Base-by-base conservation (phyloP, 2,113 vertebrate genomes). In the Seriola aureovittata region DNA sequence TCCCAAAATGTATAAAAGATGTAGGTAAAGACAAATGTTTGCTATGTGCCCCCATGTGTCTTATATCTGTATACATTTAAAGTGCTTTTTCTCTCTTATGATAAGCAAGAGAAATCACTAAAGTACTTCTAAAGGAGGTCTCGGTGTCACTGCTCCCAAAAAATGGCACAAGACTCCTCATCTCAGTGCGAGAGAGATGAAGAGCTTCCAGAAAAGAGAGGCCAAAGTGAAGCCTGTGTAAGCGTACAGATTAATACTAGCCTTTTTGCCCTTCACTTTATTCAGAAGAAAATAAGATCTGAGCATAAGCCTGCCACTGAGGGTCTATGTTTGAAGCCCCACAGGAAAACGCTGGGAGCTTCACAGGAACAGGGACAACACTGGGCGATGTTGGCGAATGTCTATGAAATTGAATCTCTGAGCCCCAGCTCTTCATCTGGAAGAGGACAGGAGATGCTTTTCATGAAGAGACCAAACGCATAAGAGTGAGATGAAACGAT, bases 271-370 rank as follows among this genome's bases (percentile, higher is more conserved):
- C 70, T 79, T 73, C 55, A 63, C 76, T 77, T 88, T 58, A 75
- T 67, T 78, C 75, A 44, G 72, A 54, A 34, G 58, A 87, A 88
- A 81, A 85, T 86, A 77, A 86, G 76, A 92, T 82, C 80, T 79
- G 70, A 78, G 67, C 73, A 23, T 50, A 62, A 68, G 76, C 65
- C 69, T 71, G 70, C 63, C 76, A 71, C 82, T 64, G 78, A 78
- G 54, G 83, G 69, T 75, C 70, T 57, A 14, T 42, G 69, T 67
- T 73, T 68, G 65, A 79, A 78, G 46, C 32, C 21, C 55, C 36
- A 57, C 17, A 57, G 36, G 60, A 29, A 3, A n/a, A n/a, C 21
- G 36, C 68, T 38, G 40, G 12, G 71, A 48, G 78, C 55, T 80
- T 81, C 42, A 82, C n/a, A 63, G 63, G 54, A 63, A 63, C 32